Evolutionary conservation across 2,113 vertebrate genomes (phyloP).

Genomic region (Sardina pilchardus): DNA sequence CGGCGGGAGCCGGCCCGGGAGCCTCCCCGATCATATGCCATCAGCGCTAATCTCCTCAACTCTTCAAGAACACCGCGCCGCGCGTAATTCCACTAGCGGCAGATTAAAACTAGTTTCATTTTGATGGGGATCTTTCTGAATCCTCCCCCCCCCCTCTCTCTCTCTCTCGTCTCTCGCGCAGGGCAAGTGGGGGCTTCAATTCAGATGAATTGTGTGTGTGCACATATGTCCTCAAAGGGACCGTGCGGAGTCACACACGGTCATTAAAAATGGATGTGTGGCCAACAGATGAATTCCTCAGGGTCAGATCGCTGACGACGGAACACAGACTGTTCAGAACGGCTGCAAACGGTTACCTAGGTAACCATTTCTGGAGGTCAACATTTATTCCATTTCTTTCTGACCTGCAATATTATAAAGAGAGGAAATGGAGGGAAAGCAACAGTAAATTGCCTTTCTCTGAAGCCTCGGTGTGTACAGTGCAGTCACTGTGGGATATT

Average conservation of each 20-base stretch:
- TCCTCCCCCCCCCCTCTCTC: too few relatives aligned
- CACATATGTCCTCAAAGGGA: slow-evolving; percentile 35
- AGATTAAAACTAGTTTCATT: slow-evolving; percentile 1
- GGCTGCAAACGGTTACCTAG: slow-evolving; percentile 48
- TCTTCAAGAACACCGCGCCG: not conserved
- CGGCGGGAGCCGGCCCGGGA: not conserved
- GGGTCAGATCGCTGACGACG: slow-evolving; percentile 39
- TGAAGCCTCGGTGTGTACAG: not conserved
- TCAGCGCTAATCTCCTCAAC: not conserved
- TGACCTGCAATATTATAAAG: not conserved
- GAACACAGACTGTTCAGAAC: slow-evolving; percentile 41
- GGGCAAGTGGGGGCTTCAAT: not conserved
- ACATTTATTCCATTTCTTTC: slow-evolving; percentile 29
- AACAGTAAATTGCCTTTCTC: not conserved
- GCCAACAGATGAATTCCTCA: slow-evolving; percentile 47
- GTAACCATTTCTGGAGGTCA: slow-evolving; percentile 47
- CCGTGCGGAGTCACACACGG: slow-evolving; percentile 23
- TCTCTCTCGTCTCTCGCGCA: not conserved
- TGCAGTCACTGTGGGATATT: not conserved
- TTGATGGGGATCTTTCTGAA: slow-evolving; percentile 12
- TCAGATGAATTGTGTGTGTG: not conserved
- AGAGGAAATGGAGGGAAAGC: not conserved
- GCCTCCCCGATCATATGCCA: not conserved
- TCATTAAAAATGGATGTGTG: slow-evolving; percentile 54
- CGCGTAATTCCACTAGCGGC: not conserved